Evolutionary conservation across 2,113 vertebrate genomes (phyloP), one percentile per base, ranked within the genome.

Genomic region (Solenodon paradoxus): DNA sequence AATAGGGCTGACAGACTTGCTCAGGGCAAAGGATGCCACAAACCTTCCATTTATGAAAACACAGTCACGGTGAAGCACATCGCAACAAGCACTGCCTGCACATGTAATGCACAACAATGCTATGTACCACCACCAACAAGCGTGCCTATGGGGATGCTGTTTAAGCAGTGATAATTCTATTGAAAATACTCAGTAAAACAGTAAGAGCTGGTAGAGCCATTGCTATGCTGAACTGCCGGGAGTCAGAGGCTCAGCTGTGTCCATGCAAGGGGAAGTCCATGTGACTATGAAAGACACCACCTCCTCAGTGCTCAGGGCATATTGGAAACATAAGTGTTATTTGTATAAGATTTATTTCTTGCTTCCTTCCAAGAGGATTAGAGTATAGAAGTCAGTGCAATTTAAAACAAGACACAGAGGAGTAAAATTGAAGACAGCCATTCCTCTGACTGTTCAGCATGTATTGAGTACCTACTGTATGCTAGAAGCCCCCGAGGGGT

Each of bases 251-350:
- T 93, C 59, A 30, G 81, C 38, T 32, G 55, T 72, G 47, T 35
- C 38, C 40, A 30, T 20, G 2, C 64, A 20, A 63, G 40, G n/a
- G 55, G 66, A 42, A 45, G 9, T 24, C 9, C 2, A 4, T 59
- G 26, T 20, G 66, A 72, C 83, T 49, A 22, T 19, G 40, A 77
- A 32, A 9, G 49, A 53, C 4, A 0, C 28, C 38, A 11, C 53
- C 15, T 88, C 13, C 4, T 47, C 47, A 59, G 35, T 68, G 42
- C 69, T 51, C 7, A 40, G 88, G 7, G 45, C 30, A 32, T 66
- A 57, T 51, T 81, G 57, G 69, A 88, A 88, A 78, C 49, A 89
- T 80, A 83, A 84, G 63, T 90, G 93, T 90, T 87, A 92, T 71
- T 80, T 90, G 38, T 45, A 13, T 74, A 86, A 72, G 40, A 90